A percentile compares a stretch with the other conserved stretches of the same genome.
phyloP scores from a whole-genome alignment of 2,113 vertebrate species.

The Eurystomus gularis region DNA sequence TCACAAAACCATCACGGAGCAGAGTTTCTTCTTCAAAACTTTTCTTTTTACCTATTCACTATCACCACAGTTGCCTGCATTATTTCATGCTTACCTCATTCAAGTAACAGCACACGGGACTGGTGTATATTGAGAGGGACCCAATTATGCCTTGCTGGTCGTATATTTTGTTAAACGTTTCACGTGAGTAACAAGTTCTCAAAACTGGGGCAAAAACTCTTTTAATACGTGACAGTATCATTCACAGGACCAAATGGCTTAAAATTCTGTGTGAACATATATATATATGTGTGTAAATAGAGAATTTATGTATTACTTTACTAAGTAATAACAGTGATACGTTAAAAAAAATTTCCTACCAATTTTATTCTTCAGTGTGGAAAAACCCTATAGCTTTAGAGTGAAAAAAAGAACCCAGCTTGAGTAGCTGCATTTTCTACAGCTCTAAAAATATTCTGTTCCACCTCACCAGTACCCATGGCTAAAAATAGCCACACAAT shows the following conservation, averaged over 20 bases:
- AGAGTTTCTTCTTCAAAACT: not conserved
- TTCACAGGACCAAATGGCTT: not conserved
- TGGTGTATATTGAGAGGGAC: not conserved
- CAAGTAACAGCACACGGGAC: not conserved
- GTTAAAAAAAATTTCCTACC: not conserved
- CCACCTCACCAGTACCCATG: conserved; percentile 59
- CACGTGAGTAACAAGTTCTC: not conserved
- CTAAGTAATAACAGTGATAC: not conserved
- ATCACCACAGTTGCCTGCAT: not conserved
- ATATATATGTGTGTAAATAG: fast-evolving
- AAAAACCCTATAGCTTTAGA: not conserved
- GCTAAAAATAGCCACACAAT: conserved; percentile 76
- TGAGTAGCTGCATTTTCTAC: conserved; percentile 57
- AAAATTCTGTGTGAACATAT: fast-evolving
- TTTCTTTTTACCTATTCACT: not conserved
- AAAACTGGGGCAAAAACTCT: not conserved
- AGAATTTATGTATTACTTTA: not conserved
- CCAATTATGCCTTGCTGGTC: not conserved
- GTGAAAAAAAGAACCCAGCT: not conserved
- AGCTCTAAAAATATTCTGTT: conserved; percentile 63
- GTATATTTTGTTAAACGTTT: not conserved
- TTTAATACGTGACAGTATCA: not conserved
- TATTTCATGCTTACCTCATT: not conserved
- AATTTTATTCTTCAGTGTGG: not conserved
- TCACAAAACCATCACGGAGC: not conserved